phyloP scores from a whole-genome alignment of 2,888 invertebrate species.

The Apodemia zela region DNA sequence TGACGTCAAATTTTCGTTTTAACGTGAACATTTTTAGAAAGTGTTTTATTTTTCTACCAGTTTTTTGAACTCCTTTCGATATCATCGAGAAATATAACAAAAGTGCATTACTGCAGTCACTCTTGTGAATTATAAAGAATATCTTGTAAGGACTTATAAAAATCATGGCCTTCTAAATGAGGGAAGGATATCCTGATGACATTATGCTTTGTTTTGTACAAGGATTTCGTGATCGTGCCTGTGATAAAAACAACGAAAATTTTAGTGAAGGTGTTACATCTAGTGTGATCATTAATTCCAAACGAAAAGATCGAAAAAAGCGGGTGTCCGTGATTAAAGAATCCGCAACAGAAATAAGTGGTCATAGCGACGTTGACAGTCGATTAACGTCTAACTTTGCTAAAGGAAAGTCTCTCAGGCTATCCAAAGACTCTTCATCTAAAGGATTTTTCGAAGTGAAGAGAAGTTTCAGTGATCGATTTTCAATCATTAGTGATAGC shows the following conservation, averaged over 20 bases:
- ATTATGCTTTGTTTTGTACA: constrained; percentile 87
- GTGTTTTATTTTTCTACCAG: background rate
- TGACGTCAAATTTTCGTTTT: constrained; percentile 7
- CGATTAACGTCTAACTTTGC: constrained; percentile 45
- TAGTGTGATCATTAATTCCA: constrained; percentile 22
- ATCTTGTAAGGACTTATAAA: constrained; percentile 15
- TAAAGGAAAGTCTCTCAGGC: constrained; percentile 55
- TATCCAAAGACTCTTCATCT: constrained; percentile 47
- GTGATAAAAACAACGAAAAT: constrained; percentile 51
- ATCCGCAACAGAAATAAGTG: constrained; percentile 35
- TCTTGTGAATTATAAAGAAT: background rate
- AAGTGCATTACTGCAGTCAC: too few relatives aligned
- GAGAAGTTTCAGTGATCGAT: constrained; percentile 71
- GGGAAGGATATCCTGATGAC: constrained; percentile 71
- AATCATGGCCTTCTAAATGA: constrained; percentile 71
- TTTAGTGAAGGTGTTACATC: constrained; percentile 45
- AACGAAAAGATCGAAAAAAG: constrained; percentile 44
- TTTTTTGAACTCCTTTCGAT: too few relatives aligned
- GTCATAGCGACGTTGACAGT: constrained; percentile 42
- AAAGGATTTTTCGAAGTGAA: constrained; percentile 59
- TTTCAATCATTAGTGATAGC: constrained; percentile 63
- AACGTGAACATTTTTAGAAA: constrained; percentile 6
- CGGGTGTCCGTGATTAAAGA: constrained; percentile 32
- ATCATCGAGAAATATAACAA: too few relatives aligned
- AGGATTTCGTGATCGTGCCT: constrained; percentile 77